Base-by-base conservation (phyloP, 2,797 vertebrate genomes). In the Liasis olivaceus region DNA sequence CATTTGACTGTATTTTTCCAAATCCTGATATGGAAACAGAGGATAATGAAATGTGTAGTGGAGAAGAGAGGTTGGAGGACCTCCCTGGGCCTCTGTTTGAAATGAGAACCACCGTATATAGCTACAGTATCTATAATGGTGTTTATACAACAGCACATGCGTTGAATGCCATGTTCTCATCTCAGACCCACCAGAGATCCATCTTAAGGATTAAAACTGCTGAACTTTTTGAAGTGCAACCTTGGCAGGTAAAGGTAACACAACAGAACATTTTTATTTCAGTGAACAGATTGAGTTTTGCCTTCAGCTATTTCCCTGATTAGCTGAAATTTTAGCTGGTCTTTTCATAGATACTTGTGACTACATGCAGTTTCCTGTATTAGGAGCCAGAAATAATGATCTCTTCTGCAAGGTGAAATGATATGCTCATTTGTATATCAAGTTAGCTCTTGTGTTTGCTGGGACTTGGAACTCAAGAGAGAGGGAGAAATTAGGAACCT, bases 111-210 rank as follows among this genome's bases (percentile, higher is more conserved):
- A 90, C 36, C 5, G 54, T 60, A 8, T 31, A 64, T 64, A 24
- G 91, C 56, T 69, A 69, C 2, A 69, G 13, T 17, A 91, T 91
- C 22, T 91, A 91, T 47, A 87, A 91, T 58, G 84, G 84, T 17
- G 84, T 91, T 31, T 26, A 87, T 66, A n/a, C 26, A 15, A 13
- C 86, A 3, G 84, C 62, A 62, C 59, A 92, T 63, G 87, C 59
- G 28, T 84, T 92, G 28, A 28, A 64, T 28, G 47, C 13, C 28
- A 5, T 84, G 22, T 1, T 36, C 5, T 63, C 28, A 2, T 88
- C 42, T 11, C 26, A 28, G 26, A 12, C 20, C 28, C 81, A 12
- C 0, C 28, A 9, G 0, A 81, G 13, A 47, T 28, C 3, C 4
- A n/a, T n/a, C 20, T 2, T 36, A 8, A 6, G 11, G 2, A 14